Evolutionary conservation across 2,113 vertebrate species (phyloP), one percentile per base, ranked within the genome.

Genomic region (Ophthalmolycus amberensis): DNA sequence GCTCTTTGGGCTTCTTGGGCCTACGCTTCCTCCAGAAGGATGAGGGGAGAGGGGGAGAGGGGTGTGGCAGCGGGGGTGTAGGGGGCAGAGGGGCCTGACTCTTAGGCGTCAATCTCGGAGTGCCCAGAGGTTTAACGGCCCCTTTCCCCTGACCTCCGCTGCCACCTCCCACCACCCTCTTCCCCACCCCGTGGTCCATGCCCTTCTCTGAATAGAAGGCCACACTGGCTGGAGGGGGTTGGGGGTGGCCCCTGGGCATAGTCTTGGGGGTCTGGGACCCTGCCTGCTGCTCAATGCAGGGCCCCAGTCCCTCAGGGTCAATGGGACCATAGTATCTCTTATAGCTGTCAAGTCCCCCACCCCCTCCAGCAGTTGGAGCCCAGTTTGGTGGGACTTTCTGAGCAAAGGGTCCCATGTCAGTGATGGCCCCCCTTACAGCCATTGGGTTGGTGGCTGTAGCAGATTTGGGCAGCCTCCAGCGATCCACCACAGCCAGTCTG

Each of bases 311-410:
- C 94, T 97, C 96, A 38, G 97, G 97, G 92, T 98, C 97, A 89
- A 97, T 98, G 88, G 97, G 97, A 84, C 97, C 97, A 87, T 98
- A 98, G 83, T 97, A 97, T 72, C 96, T 95, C 89, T 97, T 97
- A 94, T 97, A 97, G 88, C 96, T 96, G 88, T 98, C 97, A 44
- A 97, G 94, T 87, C 96, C 95, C 85, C 94, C 92, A 79, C 84
- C 84, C 42, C 93, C 92, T 87, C 89, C 94, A 88, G 90, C 89
- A 82, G 88, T 75, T 82, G 93, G 88, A 81, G 91, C 89, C 95
- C 95, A 95, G 76, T 93, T 94, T 58, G 93, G 85, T 65, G 93
- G 92, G 60, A 94, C 93, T 77, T 95, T 95, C 80, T 94, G 95
- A 67, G 93, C 85, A 90, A 94, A 94, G 67, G 95, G 86, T 87